Base-by-base conservation (phyloP, 2,888 invertebrate species). In the Druceiella hillmani region DNA sequence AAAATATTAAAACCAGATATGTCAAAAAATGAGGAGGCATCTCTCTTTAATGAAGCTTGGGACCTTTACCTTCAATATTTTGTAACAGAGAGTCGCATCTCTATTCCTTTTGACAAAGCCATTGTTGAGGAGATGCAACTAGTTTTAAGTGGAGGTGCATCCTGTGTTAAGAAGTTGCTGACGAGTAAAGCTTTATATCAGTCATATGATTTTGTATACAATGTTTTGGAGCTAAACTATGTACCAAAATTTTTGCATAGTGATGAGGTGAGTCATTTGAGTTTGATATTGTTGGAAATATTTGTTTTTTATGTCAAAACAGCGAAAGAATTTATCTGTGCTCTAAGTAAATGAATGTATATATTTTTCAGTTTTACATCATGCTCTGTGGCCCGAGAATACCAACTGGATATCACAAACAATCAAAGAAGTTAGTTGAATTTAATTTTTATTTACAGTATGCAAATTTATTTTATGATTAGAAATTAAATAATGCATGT, bases 171-270 rank as follows among this genome's bases (percentile, higher is more conserved):
- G 28, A 67, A 83, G 55, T 66, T 90, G 37, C 76, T 86, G 56
- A 87, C 84, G 3, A 84, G 85, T 17, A 75, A 82, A 40, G 83
- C 87, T 0, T 60, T 89, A 17, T 88, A 83, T 57, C 78, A 84
- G 59, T 87, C 88, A 1, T 87, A 87, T 53, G 83, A 88, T 52
- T 79, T 83, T 57, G 82, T 83, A 1, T 87, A 85, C 55, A 75
- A 78, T 17, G 60, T 81, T 3, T 63, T 90, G 49, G 88, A 88
- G 58, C 79, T 76, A 47, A 74, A 78, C 41, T 83, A 84, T 69
- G 64, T 87, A 45, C 85, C 87, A 7, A 74, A 80, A 52, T 90
- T 89, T 64, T 79, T 87, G 58, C 86, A 87, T 54, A 87, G 87
- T 57, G 84, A 83, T 61, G 82, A 86, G 67, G 86, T 87, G 64